Evolutionary conservation across 2,888 invertebrate species (phyloP), one percentile per base, ranked within the genome.

Genomic region (Noctua pronuba): DNA sequence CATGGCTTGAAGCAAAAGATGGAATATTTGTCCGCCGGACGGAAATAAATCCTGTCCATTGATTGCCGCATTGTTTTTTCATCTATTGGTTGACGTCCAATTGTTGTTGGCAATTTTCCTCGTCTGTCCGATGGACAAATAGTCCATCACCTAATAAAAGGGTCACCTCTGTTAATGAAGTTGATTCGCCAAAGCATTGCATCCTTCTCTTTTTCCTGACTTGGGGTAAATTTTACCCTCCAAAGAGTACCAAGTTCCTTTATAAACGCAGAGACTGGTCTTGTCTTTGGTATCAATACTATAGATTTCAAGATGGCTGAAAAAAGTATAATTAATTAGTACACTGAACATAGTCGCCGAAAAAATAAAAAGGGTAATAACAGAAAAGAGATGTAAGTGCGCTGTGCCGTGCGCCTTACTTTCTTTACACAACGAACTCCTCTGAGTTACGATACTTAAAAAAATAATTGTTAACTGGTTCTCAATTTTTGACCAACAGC

Each of bases 191-290:
- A 87, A 3, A 90, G 71, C 10, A 83, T 41, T 5, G 28, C 5
- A 16, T 88, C 74, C 75, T 86, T 91, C 10, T 82, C 77, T 7
- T 76, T 60, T 7, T 35, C 77, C 68, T 92, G 91, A 46, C 60
- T 68, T 21, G 84, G 66, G 0, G 82, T 90, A 31, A 90, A 76
- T 2, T 77, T 65, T 0, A 79, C 83, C 60, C 88, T 89, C 92
- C 92, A 91, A n/a, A 90, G 38, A 13, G 38, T 35, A 1, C 91
- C 92, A 13, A 92, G 75, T 16, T 90, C 86, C 58, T 81, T 77
- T 58, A 92, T 88, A n/a, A 90, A 86, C 7, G 28, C 55, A 7
- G 88, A 82, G 31, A 91, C n/a, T 66, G 88, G 71, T 0, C 68
- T 38, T 13, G 80, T 86, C 7, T 90, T 86, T 0, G 86, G 79